Base-by-base conservation (phyloP, 2,797 vertebrate genomes). In the Gorsachius magnificus region DNA sequence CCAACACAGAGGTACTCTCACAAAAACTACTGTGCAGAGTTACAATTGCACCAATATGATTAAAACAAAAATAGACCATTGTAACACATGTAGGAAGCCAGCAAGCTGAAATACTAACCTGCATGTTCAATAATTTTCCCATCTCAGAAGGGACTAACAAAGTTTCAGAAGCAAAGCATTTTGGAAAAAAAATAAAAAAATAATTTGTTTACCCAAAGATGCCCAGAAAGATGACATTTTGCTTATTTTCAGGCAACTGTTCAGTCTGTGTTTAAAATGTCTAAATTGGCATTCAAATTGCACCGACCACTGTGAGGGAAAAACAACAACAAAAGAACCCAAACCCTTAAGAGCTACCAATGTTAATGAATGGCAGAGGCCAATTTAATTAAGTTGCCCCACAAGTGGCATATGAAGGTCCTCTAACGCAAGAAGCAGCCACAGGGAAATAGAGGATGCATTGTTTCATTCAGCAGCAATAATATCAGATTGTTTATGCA, bases 221-320 rank as follows among this genome's bases (percentile, higher is more conserved):
- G 29, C 17, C 11, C 22, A 29, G 43, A 86, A 35, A 85, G 16
- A 63, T 28, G 13, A 72, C 63, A 82, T 79, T 82, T 75, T 46
- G 35, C 17, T 86, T 82, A 9, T 79, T 88, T 91, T 84, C 57
- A 95, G 80, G 11, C 46, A 71, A 76, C 33, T 83, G n/a, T 64
- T 88, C 43, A 54, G 64, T 60, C 64, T 53, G 24, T 57, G 33
- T 77, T 94, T 77, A 91, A 89, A 81, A 89, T 69, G 41, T 41
- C 63, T 69, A 46, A 69, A 54, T 24, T 70, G 83, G 28, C 48
- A 78, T 79, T 82, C 54, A 51, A 41, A 80, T 63, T 60, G 19
- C 15, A 60, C 10, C 63, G 13, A 60, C 20, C 48, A 24, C 31
- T n/a, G 3, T 19, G 29, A 91, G 38, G 8, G 14, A 19, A 33